Percentiles rank a stretch among this genome's conserved stretches.
Evolutionary conservation across 1,140 invertebrate species (phyloP).

Genomic region (Chlorops oryzae): DNA sequence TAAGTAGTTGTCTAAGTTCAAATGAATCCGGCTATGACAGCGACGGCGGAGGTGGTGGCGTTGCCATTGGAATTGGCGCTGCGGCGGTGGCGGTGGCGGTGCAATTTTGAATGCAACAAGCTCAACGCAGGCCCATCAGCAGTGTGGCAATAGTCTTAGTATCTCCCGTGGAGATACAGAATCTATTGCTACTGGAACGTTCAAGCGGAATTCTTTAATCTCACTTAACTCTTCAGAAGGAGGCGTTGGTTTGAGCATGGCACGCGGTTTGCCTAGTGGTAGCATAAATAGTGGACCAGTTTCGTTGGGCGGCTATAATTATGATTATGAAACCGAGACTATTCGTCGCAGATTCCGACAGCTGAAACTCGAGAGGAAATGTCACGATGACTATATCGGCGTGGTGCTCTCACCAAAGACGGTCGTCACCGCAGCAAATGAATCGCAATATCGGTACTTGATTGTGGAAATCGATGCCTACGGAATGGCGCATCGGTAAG

Average conservation of each 20-base stretch:
- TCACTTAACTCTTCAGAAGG: slow-evolving; percentile 42
- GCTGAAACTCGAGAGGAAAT: slow-evolving; percentile 55
- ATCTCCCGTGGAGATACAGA: slow-evolving; percentile 46
- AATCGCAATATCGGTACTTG: slow-evolving; percentile 67
- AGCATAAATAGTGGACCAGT: slow-evolving; percentile 29
- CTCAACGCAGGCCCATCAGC: too few species aligned
- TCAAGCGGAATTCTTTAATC: slow-evolving; percentile 42
- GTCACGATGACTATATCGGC: slow-evolving; percentile 61
- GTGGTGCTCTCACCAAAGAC: slow-evolving; percentile 64
- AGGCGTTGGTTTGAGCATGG: slow-evolving; percentile 24
- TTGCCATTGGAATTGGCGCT: slow-evolving; percentile 24
- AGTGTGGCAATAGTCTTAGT: slow-evolving; percentile 42
- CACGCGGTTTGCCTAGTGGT: slow-evolving; percentile 3
- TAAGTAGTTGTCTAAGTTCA: slow-evolving; percentile 68
- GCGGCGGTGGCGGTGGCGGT: background rate
- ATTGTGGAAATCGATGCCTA: slow-evolving; percentile 74
- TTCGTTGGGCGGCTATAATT: slow-evolving; percentile 39
- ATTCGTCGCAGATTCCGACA: slow-evolving; percentile 51
- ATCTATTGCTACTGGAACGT: slow-evolving; percentile 46
- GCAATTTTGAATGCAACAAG: background rate
- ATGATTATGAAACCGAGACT: slow-evolving; percentile 43
- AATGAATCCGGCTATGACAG: slow-evolving; percentile 80
- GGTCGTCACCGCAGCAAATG: slow-evolving; percentile 49
- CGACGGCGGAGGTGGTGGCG: slow-evolving; percentile 59
- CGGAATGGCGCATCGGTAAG: slow-evolving; percentile 71